phyloP scores from a whole-genome alignment of 2,888 invertebrate genomes.

The Lycocerus yunnanus region DNA sequence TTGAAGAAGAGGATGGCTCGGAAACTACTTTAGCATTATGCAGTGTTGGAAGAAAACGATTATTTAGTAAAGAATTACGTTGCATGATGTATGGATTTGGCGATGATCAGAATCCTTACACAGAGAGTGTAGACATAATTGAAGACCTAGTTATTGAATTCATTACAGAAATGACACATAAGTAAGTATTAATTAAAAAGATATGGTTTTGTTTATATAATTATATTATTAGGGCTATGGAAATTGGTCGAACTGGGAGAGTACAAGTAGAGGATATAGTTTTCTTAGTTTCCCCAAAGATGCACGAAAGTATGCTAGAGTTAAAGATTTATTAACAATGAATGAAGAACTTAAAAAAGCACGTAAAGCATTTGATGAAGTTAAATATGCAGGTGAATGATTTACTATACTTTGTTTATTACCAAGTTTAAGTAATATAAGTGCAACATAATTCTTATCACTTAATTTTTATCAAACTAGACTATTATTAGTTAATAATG shows the following conservation, averaged over 20 bases:
- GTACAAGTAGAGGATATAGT: conserved; percentile 99
- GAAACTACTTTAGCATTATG: conserved; percentile 68
- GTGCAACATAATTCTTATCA: too few relatives aligned
- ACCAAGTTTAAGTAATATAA: too few relatives aligned
- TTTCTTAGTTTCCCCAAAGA: conserved; percentile 94
- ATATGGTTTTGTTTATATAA: background rate
- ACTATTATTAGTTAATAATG: too few relatives aligned
- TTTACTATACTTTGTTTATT: background rate
- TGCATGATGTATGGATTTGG: conserved; percentile 99
- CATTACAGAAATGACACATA: conserved; percentile 90
- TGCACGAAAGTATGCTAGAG: conserved; percentile 93
- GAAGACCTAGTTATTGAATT: conserved; percentile 98
- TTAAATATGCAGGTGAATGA: conserved; percentile 86
- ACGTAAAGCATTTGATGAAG: conserved; percentile 98
- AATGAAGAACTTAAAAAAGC: conserved; percentile 99
- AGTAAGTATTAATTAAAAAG: conserved; percentile 58
- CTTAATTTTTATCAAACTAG: too few relatives aligned
- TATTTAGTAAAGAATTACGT: conserved; percentile 90
- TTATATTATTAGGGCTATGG: conserved; percentile 78
- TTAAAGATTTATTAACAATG: conserved; percentile 96
- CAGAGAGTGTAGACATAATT: conserved; percentile 95
- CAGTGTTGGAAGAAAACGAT: conserved; percentile 72
- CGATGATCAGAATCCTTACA: conserved; percentile 98
- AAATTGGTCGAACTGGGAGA: conserved; percentile 93
- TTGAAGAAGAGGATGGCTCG: conserved; percentile 72